Evolutionary conservation across 1,140 invertebrate genomes (phyloP).

Genomic region (Leptopilina boulardi): DNA sequence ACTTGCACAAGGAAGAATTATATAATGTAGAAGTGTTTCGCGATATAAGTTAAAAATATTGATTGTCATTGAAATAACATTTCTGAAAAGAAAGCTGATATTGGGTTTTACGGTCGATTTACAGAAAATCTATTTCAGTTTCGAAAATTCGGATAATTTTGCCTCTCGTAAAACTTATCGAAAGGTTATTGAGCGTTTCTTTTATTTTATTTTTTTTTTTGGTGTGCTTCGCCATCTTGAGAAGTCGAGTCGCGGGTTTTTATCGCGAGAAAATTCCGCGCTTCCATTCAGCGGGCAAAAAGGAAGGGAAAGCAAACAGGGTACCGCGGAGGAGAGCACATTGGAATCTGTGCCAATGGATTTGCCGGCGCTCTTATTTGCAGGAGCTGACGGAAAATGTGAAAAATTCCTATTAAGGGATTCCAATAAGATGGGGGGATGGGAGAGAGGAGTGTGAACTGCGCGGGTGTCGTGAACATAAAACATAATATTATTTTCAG

Average conservation of each 20-base stretch:
- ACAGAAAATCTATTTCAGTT: slow-evolving; percentile 39
- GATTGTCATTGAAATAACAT: no score
- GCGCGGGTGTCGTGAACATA: slow-evolving; percentile 63
- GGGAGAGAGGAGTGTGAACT: not conserved
- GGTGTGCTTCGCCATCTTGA: slow-evolving; percentile 51
- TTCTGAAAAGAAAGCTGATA: not conserved
- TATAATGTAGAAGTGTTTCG: not conserved
- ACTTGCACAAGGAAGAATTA: slow-evolving; percentile 1
- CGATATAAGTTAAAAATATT: no score
- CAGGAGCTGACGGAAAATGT: slow-evolving; percentile 67
- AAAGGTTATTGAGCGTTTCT: slow-evolving; percentile 55
- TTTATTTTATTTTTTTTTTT: no score
- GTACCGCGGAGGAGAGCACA: slow-evolving; percentile 51
- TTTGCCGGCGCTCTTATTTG: slow-evolving; percentile 66
- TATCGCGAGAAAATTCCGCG: slow-evolving; percentile 53
- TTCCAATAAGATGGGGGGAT: slow-evolving; percentile 64
- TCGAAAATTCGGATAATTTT: not conserved
- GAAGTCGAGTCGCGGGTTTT: slow-evolving; percentile 37
- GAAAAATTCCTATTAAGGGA: slow-evolving; percentile 72
- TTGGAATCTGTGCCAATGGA: slow-evolving; percentile 66
- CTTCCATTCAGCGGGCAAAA: slow-evolving; percentile 45
- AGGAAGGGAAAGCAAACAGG: slow-evolving; percentile 56
- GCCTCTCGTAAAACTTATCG: slow-evolving; percentile 29
- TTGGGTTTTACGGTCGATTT: slow-evolving; percentile 29
- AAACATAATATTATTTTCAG: slow-evolving; percentile 73